phyloP scores from a whole-genome alignment of 2,113 vertebrate genomes.

The Holacanthus passer region DNA sequence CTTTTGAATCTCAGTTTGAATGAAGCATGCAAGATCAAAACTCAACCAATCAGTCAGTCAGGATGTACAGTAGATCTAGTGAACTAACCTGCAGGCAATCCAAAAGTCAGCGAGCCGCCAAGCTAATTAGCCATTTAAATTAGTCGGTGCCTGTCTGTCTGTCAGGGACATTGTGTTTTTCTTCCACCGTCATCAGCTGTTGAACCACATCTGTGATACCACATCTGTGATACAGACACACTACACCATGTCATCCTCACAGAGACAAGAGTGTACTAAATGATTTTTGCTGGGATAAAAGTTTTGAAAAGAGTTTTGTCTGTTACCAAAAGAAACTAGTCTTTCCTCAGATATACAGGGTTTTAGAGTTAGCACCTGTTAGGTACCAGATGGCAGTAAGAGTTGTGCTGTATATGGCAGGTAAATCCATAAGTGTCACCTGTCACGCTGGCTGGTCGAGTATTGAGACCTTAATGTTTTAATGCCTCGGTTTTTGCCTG shows the following conservation, averaged over 20 bases:
- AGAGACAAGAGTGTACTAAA: neutral
- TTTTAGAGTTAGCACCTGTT: neutral
- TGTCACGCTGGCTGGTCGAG: neutral
- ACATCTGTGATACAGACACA: too few species aligned
- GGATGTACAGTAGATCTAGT: neutral
- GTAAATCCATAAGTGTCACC: neutral
- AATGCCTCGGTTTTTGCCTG: neutral
- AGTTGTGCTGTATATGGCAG: neutral
- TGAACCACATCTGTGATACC: neutral
- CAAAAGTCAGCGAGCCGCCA: neutral
- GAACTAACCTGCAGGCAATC: neutral
- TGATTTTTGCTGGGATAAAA: neutral
- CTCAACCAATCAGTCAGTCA: neutral
- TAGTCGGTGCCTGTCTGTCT: neutral
- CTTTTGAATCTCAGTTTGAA: neutral
- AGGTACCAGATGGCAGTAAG: neutral
- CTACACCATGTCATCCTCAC: neutral
- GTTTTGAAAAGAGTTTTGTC: neutral
- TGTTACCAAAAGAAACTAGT: neutral
- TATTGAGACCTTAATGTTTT: neutral
- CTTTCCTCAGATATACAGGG: neutral
- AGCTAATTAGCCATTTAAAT: neutral
- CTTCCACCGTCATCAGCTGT: neutral
- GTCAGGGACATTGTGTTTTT: neutral
- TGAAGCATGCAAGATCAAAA: neutral